These are phyloP conservation scores for Zeuzera pyrina DNA, from an alignment of 2,888 invertebrate genomes.

Conservation along the genomic window DNA sequence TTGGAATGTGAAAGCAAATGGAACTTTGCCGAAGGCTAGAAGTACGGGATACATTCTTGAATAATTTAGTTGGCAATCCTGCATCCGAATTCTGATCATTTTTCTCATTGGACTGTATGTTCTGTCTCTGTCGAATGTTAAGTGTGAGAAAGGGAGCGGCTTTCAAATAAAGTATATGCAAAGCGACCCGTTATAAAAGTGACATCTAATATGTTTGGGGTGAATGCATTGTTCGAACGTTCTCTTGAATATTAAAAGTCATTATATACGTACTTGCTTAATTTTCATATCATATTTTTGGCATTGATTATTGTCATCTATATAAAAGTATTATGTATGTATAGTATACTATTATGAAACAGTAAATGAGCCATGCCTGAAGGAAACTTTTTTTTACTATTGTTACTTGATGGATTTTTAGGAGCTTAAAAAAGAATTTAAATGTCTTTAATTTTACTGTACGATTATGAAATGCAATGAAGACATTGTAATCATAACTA, in stretches of 20 bases:
- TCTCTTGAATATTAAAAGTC: not conserved
- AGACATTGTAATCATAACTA: no score
- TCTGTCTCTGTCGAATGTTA: conserved; percentile 8
- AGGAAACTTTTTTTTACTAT: no score
- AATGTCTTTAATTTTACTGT: no score
- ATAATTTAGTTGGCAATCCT: conserved; percentile 70
- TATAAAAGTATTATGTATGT: no score
- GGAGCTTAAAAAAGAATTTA: no score
- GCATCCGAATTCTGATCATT: conserved; percentile 64
- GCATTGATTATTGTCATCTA: no score
- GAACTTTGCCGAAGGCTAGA: conserved; percentile 33
- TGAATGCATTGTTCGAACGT: conserved; percentile 3
- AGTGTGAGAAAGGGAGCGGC: conserved; percentile 9
- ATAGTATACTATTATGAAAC: no score
- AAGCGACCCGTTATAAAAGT: conserved; percentile 50
- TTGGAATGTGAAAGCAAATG: not conserved
- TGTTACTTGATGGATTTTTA: no score
- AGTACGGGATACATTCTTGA: conserved; percentile 47
- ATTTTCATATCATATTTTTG: no score
- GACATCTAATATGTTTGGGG: conserved; percentile 49
- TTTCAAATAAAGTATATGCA: conserved; percentile 37
- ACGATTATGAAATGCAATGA: no score
- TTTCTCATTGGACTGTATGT: conserved; percentile 57
- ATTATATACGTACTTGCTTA: no score
- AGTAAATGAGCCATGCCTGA: no score